These are phyloP conservation scores for Telmatochromis brichardi DNA, from an alignment of 2,113 vertebrate species.

Conservation along the genomic window DNA sequence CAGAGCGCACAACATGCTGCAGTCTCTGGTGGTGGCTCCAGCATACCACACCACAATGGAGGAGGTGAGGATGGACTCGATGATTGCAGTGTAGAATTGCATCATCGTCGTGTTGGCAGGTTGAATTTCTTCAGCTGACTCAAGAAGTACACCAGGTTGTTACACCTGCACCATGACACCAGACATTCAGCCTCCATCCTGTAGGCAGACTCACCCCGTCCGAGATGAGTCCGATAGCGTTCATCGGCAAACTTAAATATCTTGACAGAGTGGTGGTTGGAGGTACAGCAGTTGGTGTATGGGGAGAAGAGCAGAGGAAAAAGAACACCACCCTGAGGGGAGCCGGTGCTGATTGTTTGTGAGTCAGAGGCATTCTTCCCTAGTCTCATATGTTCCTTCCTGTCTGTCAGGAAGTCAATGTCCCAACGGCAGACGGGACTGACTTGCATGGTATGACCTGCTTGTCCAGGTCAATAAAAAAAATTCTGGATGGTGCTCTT, in stretches of 20 bases:
- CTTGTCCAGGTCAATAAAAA: not conserved
- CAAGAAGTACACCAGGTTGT: not conserved
- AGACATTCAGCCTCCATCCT: not conserved
- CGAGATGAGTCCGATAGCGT: not conserved
- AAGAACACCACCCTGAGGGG: not conserved
- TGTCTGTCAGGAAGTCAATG: not conserved
- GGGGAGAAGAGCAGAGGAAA: not conserved
- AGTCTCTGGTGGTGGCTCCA: not conserved
- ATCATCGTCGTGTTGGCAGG: not conserved
- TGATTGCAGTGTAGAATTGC: not conserved
- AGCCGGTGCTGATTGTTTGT: not conserved
- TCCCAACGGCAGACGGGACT: not conserved
- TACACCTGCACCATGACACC: not conserved
- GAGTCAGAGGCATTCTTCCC: not conserved
- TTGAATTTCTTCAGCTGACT: not conserved
- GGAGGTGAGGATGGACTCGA: not conserved
- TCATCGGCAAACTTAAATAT: not conserved
- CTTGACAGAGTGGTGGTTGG: not conserved
- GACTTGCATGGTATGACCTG: not conserved
- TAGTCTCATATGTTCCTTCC: not conserved
- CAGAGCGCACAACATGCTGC: not conserved
- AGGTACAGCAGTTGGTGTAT: not conserved
- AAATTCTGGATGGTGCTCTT: not conserved
- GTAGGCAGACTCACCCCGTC: rapidly evolving
- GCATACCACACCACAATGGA: not conserved